Percentiles rank a stretch among this genome's conserved stretches.
These are phyloP conservation scores for Cyclophora punctaria DNA, from an alignment of 2,888 invertebrate species.

Conservation along the genomic window DNA sequence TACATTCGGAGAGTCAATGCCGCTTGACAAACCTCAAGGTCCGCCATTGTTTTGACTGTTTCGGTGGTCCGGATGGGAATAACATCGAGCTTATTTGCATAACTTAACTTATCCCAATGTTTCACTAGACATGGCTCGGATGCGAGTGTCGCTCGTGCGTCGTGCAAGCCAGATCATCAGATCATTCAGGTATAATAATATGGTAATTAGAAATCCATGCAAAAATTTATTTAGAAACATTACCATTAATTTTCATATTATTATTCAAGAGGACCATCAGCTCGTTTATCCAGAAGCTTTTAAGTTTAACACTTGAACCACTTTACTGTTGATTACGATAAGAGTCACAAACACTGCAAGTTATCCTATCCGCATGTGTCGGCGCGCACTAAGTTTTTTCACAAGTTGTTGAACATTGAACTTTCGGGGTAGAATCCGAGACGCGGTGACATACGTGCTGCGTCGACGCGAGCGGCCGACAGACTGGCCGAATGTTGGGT, in stretches of 20 bases:
- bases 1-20: constrained; percentile 68
- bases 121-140: constrained; percentile 25
- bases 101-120: constrained; percentile 29
- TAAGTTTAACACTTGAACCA: constrained; percentile 42
- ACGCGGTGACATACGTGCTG: constrained; percentile 27
- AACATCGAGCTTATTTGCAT: constrained; percentile 52
- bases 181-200: constrained; percentile 45
- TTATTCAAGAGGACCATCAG: constrained; percentile 72
- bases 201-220: constrained; percentile 52
- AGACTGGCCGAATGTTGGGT: constrained; percentile 38
- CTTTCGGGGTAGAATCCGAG: constrained; percentile 20
- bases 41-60: constrained; percentile 66
- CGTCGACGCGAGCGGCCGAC: constrained; percentile 33
- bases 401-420: constrained; percentile 41
- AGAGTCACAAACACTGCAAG: constrained; percentile 65
- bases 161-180: constrained; percentile 69
- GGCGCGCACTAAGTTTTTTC: constrained; percentile 51
- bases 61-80: constrained; percentile 59
- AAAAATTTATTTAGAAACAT: constrained; percentile 47
- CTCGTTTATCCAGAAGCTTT: constrained; percentile 44
- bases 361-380: constrained; percentile 50
- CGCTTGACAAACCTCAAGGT: constrained; percentile 57
- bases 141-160: constrained; percentile 39
- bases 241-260: constrained; percentile 74
- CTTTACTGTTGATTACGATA: constrained; percentile 30